These are phyloP conservation scores for Eurystomus gularis DNA, from an alignment of 2,113 vertebrate species.

Conservation along the genomic window DNA sequence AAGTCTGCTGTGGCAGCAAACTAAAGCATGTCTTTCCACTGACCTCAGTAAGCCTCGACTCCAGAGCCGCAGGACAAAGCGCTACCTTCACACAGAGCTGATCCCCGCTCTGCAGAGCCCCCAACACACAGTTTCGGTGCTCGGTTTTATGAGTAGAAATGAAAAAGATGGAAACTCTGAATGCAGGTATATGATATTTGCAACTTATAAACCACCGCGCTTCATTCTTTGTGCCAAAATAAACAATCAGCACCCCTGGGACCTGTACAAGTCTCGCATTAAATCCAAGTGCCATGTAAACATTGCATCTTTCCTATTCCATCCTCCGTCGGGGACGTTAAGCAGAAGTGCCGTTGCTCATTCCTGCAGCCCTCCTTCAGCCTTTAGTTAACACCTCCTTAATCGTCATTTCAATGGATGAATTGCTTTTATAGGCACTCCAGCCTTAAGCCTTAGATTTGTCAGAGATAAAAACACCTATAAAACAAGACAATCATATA, in stretches of 20 bases:
- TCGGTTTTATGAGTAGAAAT: neutral
- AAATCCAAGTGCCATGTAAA: neutral
- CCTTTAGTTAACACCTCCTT: neutral
- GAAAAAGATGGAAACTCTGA: slow-evolving; percentile 1
- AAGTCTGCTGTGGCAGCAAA: neutral
- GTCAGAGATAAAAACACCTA: neutral
- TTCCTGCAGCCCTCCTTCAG: neutral
- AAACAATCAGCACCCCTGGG: neutral
- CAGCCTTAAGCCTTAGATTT: neutral
- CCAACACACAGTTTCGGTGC: neutral
- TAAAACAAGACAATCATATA: neutral
- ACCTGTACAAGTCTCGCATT: neutral
- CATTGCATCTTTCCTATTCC: neutral
- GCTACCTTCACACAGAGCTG: neutral
- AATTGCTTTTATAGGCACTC: neutral
- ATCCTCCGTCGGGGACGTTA: neutral
- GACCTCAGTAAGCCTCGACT: neutral
- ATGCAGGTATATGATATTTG: neutral
- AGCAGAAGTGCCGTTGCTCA: neutral
- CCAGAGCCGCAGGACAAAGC: neutral
- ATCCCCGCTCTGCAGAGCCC: neutral
- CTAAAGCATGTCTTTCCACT: neutral
- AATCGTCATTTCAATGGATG: neutral
- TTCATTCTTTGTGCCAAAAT: neutral
- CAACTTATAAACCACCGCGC: neutral